A percentile compares a stretch with the other conserved stretches of the same genome.
These are phyloP conservation scores for Gymnothorax reevesii DNA, from an alignment of 2,797 vertebrate genomes.

Conservation along the genomic window DNA sequence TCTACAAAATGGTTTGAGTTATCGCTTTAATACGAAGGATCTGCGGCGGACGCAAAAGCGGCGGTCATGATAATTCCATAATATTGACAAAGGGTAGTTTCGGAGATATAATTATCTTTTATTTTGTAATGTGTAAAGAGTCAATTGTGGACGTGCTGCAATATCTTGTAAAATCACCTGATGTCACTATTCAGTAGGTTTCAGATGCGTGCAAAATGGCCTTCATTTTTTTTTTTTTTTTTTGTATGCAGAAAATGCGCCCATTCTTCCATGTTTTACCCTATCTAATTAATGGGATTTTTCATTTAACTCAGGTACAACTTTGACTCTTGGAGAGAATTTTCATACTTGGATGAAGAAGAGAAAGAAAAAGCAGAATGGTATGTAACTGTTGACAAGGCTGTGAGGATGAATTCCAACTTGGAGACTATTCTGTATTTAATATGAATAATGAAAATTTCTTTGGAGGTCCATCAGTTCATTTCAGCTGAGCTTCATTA, in stretches of 20 bases:
- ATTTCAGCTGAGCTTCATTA: not conserved
- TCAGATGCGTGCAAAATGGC: not conserved
- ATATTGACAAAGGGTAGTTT: too few relatives aligned
- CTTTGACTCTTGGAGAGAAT: constrained; percentile 99
- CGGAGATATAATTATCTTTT: too few relatives aligned
- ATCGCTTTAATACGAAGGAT: too few relatives aligned
- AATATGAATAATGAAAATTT: not conserved
- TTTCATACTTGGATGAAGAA: constrained; percentile 98
- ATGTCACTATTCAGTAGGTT: constrained; percentile 9
- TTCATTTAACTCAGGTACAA: constrained; percentile 83
- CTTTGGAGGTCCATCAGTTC: not conserved
- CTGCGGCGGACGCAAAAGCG: too few relatives aligned
- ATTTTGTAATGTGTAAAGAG: too few relatives aligned
- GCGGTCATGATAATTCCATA: too few relatives aligned
- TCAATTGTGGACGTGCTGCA: not conserved
- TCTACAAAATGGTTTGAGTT: too few relatives aligned
- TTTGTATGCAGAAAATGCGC: not conserved
- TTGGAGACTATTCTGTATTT: not conserved
- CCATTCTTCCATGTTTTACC: not conserved
- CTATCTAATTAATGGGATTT: not conserved
- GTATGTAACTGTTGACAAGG: constrained; percentile 64
- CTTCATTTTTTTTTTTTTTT: not conserved
- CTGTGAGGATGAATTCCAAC: not conserved
- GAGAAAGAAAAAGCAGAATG: constrained; percentile 99
- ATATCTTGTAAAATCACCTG: not conserved